Evolutionary conservation across 2,113 vertebrate genomes (phyloP).

Genomic region (Sinosuthora webbiana): DNA sequence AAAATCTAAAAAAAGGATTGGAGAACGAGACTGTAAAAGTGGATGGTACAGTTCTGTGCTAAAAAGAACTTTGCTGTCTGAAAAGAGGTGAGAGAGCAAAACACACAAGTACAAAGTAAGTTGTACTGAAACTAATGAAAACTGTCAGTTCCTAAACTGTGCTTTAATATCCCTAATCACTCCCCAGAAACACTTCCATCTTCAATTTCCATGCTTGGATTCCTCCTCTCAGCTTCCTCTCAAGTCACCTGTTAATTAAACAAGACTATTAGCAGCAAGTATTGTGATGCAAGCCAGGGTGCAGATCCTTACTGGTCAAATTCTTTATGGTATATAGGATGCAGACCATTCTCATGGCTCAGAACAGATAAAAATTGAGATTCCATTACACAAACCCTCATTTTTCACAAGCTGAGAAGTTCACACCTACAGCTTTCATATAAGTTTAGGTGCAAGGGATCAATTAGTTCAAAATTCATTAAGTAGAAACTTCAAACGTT

Average conservation of each 20-base stretch:
- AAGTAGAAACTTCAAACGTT: background rate
- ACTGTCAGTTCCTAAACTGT: background rate
- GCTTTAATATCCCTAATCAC: background rate
- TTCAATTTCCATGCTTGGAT: background rate
- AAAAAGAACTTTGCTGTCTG: background rate
- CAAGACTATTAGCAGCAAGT: background rate
- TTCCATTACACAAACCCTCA: background rate
- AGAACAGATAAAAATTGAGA: background rate
- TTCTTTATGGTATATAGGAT: too few relatives aligned
- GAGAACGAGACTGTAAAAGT: background rate
- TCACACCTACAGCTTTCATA: background rate
- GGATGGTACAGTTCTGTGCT: background rate
- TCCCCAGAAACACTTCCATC: background rate
- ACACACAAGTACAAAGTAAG: background rate
- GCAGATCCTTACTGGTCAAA: background rate
- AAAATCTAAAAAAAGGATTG: background rate
- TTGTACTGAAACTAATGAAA: background rate
- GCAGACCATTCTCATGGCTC: background rate
- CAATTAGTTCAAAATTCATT: background rate
- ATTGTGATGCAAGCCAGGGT: background rate
- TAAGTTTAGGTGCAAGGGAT: background rate
- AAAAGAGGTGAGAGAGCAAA: background rate
- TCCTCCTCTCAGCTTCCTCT: background rate
- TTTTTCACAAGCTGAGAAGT: background rate
- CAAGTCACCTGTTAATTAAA: background rate